Evolutionary conservation across 2,888 invertebrate species (phyloP).

Genomic region (Conops quadrifasciatus): DNA sequence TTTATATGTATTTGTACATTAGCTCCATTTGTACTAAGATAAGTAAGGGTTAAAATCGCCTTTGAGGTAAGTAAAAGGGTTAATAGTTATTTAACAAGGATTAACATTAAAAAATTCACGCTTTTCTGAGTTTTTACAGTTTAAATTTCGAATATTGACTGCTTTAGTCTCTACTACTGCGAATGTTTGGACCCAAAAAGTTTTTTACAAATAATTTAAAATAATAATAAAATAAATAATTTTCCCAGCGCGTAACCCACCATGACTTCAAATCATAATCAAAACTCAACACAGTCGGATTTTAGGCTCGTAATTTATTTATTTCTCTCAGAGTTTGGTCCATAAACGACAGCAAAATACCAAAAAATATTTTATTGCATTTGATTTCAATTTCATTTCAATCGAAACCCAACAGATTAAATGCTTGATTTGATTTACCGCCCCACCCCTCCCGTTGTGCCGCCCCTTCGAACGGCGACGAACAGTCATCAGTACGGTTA

Average conservation of each 20-base stretch:
- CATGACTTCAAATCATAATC: constrained; percentile 48
- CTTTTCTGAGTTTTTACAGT: too few species aligned
- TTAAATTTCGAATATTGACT: too few species aligned
- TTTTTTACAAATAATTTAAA: too few species aligned
- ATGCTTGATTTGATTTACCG: constrained; percentile 39
- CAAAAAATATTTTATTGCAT: constrained; percentile 48
- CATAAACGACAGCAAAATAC: constrained; percentile 38
- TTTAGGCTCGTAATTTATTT: constrained; percentile 36
- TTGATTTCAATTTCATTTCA: constrained; percentile 50
- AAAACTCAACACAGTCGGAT: constrained; percentile 42
- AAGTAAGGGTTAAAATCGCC: background rate
- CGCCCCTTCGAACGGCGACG: background rate
- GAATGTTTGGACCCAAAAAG: too few species aligned
- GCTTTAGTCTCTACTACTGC: too few species aligned
- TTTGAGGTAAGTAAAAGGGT: too few species aligned
- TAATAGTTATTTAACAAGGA: too few species aligned
- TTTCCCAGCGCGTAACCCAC: too few species aligned
- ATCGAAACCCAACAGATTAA: constrained; percentile 26
- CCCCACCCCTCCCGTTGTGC: background rate
- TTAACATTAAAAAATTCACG: too few species aligned
- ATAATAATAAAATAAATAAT: too few species aligned
- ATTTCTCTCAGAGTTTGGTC: background rate
- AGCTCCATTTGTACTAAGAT: background rate
- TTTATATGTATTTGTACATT: background rate
- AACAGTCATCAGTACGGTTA: too few species aligned